Conservation (phyloP, 2,113 vertebrate genomes). For the Polypterus bichir region DNA sequence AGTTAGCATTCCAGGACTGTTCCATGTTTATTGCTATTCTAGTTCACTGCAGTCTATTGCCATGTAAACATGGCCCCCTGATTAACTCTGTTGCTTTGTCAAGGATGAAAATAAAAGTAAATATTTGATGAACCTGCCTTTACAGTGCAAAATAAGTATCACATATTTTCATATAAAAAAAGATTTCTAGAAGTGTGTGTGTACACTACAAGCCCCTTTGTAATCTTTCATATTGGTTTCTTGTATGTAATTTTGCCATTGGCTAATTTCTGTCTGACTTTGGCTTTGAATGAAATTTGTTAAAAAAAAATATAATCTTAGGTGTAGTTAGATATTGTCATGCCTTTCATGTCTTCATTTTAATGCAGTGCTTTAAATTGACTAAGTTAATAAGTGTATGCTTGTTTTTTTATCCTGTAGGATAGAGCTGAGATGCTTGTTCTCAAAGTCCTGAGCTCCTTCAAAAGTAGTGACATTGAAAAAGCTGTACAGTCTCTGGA, state of each 20-base stretch:
- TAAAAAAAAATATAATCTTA: slow-evolving; percentile 2
- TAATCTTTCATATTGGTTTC: not conserved
- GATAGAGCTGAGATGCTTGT: slow-evolving; percentile 88
- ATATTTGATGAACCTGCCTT: too few relatives aligned
- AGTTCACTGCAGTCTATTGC: too few relatives aligned
- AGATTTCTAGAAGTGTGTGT: too few relatives aligned
- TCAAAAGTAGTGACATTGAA: slow-evolving; percentile 91
- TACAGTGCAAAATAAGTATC: too few relatives aligned
- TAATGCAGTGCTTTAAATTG: not conserved
- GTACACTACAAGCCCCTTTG: too few relatives aligned
- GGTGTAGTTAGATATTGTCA: fast-evolving
- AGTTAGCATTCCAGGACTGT: too few relatives aligned
- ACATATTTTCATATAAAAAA: too few relatives aligned
- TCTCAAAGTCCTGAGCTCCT: slow-evolving; percentile 87
- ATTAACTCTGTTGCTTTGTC: too few relatives aligned
- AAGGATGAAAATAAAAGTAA: too few relatives aligned
- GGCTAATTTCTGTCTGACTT: slow-evolving; percentile 9
- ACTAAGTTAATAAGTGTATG: not conserved
- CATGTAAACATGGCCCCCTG: too few relatives aligned
- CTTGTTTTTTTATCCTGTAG: slow-evolving; percentile 38
- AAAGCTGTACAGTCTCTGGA: slow-evolving; percentile 88
- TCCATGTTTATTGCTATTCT: too few relatives aligned
- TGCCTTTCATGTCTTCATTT: not conserved
- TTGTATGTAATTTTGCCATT: slow-evolving; percentile 5
- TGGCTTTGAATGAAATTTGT: not conserved